Percentiles rank a stretch among this genome's conserved stretches.
These are phyloP conservation scores for Agonopterix alstromeriana DNA, from an alignment of 2,888 invertebrate genomes.

Conservation along the genomic window DNA sequence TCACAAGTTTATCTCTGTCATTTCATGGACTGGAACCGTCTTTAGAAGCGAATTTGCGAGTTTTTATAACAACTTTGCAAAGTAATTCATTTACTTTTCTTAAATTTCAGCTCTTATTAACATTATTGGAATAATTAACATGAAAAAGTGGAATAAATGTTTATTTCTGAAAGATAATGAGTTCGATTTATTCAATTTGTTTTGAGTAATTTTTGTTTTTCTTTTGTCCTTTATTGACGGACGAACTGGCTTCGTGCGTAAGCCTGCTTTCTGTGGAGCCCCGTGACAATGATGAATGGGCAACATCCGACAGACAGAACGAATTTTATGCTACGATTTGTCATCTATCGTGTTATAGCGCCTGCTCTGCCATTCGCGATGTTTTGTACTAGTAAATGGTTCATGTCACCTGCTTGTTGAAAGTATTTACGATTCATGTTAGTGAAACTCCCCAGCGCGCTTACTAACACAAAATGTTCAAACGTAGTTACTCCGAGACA, in stretches of 20 bases:
- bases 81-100: slow-evolving; percentile 1
- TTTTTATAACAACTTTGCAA: slow-evolving; percentile 6
- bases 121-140: slow-evolving; percentile 1
- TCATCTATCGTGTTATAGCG: slow-evolving; percentile 29
- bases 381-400: slow-evolving; percentile 1
- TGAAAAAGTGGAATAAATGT: not conserved
- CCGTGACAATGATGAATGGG: slow-evolving; percentile 41
- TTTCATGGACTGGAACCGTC: slow-evolving; percentile 3
- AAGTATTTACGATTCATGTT: too few species aligned
- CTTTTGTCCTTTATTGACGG: slow-evolving; percentile 4
- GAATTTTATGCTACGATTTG: slow-evolving; percentile 31
- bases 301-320: slow-evolving; percentile 21
- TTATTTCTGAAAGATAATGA: too few species aligned
- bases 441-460: too few species aligned
- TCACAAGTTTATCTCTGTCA: slow-evolving; percentile 15
- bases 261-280: slow-evolving; percentile 8
- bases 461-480: too few species aligned
- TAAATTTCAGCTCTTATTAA: not conserved
- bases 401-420: too few species aligned
- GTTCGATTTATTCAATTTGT: not conserved
- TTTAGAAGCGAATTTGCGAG: slow-evolving; percentile 2
- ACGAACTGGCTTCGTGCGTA: slow-evolving; percentile 21
- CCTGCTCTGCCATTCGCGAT: slow-evolving; percentile 9
- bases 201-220: not conserved
- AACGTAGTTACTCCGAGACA: too few species aligned